Evolutionary conservation across 1,140 invertebrate species (phyloP).

Genomic region (Cotesia chilonis): DNA sequence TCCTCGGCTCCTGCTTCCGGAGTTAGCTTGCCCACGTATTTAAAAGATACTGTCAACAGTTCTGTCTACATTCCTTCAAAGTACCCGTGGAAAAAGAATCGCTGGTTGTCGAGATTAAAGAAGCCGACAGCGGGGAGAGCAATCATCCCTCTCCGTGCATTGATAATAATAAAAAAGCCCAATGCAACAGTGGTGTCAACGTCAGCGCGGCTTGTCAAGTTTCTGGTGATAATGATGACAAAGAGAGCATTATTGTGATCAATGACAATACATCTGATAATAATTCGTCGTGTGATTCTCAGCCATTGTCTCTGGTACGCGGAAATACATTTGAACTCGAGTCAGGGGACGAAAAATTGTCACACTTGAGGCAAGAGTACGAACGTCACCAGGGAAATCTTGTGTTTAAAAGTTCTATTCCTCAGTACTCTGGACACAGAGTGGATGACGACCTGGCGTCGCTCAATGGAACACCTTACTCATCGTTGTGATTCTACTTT

Average conservation of each 20-base stretch:
- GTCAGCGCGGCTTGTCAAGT: conserved; percentile 28
- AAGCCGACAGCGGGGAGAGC: conserved; percentile 62
- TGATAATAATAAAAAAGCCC: conserved; percentile 52
- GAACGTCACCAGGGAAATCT: conserved; percentile 70
- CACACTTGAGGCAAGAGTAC: conserved; percentile 66
- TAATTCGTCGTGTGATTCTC: conserved; percentile 33
- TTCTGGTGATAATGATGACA: not conserved
- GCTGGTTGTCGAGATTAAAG: conserved; percentile 60
- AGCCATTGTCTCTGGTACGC: conserved; percentile 60
- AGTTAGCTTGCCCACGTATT: conserved; percentile 28
- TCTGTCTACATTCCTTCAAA: conserved; percentile 35
- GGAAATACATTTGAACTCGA: conserved; percentile 67
- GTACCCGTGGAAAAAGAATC: conserved; percentile 55
- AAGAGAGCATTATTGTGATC: not conserved
- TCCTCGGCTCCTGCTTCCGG: conserved; percentile 15
- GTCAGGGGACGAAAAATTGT: conserved; percentile 61
- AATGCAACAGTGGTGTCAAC: conserved; percentile 27
- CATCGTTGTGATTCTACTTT: too few species aligned
- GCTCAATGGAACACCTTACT: conserved; percentile 37
- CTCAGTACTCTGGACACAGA: conserved; percentile 68
- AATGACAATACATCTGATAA: conserved; percentile 23
- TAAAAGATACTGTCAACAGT: not conserved
- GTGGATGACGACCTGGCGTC: conserved; percentile 55
- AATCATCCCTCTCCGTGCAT: conserved; percentile 61
- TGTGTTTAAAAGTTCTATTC: conserved; percentile 70